Evolutionary conservation across 2,797 vertebrate species (phyloP).

Genomic region (Otus scops): DNA sequence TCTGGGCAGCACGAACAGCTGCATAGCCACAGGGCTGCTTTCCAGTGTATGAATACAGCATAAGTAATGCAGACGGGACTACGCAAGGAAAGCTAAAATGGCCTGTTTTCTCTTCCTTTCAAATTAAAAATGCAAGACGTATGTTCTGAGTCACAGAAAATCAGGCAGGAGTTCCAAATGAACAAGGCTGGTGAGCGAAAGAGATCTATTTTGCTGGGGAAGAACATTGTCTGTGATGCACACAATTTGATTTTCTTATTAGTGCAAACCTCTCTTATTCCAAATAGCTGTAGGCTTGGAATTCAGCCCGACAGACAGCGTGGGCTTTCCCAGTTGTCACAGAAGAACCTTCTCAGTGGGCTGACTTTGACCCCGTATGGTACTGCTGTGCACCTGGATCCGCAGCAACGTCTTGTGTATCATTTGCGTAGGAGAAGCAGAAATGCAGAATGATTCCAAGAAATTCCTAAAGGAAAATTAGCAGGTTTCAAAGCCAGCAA

Average conservation of each 20-base stretch:
- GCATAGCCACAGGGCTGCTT: slow-evolving; percentile 43
- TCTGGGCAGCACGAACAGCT: slow-evolving; percentile 37
- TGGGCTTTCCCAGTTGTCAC: background rate
- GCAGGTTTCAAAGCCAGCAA: background rate
- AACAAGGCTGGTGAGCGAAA: background rate
- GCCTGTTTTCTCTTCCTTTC: slow-evolving; percentile 17
- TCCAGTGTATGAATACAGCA: background rate
- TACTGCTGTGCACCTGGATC: background rate
- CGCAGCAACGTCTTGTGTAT: background rate
- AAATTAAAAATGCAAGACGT: slow-evolving; percentile 53
- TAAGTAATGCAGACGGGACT: background rate
- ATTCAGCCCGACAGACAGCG: background rate
- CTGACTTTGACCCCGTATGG: background rate
- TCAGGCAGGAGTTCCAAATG: background rate
- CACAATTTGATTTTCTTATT: slow-evolving; percentile 22
- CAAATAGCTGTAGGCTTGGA: slow-evolving; percentile 30
- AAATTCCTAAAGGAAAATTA: background rate
- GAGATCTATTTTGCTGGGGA: background rate
- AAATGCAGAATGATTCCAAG: background rate
- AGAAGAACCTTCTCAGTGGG: background rate
- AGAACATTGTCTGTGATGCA: background rate
- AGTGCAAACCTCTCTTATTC: slow-evolving; percentile 1
- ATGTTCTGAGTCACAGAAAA: slow-evolving; percentile 9
- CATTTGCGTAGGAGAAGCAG: background rate
- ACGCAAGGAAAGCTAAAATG: background rate